Evolutionary conservation across 2,113 vertebrate genomes (phyloP).

Genomic region (Rhea americana): DNA sequence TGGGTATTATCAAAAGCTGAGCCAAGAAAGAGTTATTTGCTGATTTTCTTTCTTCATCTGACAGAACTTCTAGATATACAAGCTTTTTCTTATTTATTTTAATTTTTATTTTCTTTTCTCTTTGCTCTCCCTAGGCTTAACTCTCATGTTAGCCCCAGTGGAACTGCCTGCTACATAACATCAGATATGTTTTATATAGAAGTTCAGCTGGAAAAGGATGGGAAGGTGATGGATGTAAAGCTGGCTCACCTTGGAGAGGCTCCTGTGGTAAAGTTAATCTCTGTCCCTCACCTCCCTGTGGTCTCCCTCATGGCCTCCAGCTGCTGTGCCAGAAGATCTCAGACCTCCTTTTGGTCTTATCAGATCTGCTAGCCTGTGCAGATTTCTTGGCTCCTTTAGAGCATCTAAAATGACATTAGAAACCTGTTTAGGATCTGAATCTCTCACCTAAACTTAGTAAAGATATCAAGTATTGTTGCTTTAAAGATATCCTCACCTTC

Average conservation of each 20-base stretch:
- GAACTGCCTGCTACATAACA: slow-evolving; percentile 83
- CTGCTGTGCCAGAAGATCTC: neutral
- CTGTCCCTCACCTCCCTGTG: neutral
- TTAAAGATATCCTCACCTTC: neutral
- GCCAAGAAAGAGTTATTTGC: slow-evolving; percentile 9
- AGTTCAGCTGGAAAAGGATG: slow-evolving; percentile 78
- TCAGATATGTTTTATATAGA: slow-evolving; percentile 87
- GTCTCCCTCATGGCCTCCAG: neutral
- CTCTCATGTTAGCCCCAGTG: slow-evolving; percentile 76
- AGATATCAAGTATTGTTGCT: neutral
- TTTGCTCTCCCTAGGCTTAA: slow-evolving; percentile 73
- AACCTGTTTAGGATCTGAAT: neutral
- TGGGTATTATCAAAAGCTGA: neutral
- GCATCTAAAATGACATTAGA: neutral
- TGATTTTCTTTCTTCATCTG: neutral
- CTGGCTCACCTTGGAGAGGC: slow-evolving; percentile 79
- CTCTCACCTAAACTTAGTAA: neutral
- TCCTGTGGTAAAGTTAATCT: slow-evolving; percentile 75
- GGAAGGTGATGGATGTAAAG: slow-evolving; percentile 79
- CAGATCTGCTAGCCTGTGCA: neutral
- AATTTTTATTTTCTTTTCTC: neutral
- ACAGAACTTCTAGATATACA: neutral
- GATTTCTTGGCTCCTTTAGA: neutral
- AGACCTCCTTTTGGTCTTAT: neutral
- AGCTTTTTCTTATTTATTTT: neutral